Evolutionary conservation across 2,888 invertebrate genomes (phyloP).

Genomic region (Autographa pulchrina): DNA sequence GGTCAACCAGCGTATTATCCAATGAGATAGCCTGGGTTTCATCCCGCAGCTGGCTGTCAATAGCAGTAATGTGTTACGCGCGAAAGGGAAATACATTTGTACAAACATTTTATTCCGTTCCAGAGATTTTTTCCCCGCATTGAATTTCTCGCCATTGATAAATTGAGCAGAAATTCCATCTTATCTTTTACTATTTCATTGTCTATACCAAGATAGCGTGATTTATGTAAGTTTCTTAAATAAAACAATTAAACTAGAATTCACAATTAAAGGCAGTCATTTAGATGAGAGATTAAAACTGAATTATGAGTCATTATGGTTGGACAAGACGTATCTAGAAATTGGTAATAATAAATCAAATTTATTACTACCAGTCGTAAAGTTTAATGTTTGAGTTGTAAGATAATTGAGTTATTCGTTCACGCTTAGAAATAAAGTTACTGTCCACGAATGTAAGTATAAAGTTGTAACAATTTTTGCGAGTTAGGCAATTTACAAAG

Average conservation of each 20-base stretch:
- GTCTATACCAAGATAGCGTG: neutral
- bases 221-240: neutral
- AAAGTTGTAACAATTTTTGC: slow-evolving; percentile 8
- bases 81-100: slow-evolving; percentile 43
- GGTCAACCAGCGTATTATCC: slow-evolving; percentile 66
- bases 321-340: slow-evolving; percentile 6
- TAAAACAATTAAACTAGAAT: slow-evolving; percentile 8
- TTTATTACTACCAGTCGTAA: slow-evolving; percentile 5
- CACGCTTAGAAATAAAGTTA: neutral
- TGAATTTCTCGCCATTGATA: slow-evolving; percentile 16
- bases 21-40: slow-evolving; percentile 61
- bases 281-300: slow-evolving; percentile 2
- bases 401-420: slow-evolving; percentile 1
- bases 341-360: slow-evolving; percentile 5
- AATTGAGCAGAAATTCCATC: slow-evolving; percentile 14
- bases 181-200: slow-evolving; percentile 1
- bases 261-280: slow-evolving; percentile 8
- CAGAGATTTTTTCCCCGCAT: slow-evolving; percentile 26
- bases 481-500: slow-evolving; percentile 26
- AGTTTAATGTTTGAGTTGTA: neutral
- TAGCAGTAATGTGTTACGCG: slow-evolving; percentile 59
- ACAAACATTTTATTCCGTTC: slow-evolving; percentile 37
- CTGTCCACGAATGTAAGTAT: neutral
- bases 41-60: slow-evolving; percentile 63
- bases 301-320: slow-evolving; percentile 1